A percentile compares a stretch with the other conserved stretches of the same genome.
Evolutionary conservation across 37 sponge, comb jelly and placozoan species (phyloP).

Genomic region (Ephydatia muelleri): DNA sequence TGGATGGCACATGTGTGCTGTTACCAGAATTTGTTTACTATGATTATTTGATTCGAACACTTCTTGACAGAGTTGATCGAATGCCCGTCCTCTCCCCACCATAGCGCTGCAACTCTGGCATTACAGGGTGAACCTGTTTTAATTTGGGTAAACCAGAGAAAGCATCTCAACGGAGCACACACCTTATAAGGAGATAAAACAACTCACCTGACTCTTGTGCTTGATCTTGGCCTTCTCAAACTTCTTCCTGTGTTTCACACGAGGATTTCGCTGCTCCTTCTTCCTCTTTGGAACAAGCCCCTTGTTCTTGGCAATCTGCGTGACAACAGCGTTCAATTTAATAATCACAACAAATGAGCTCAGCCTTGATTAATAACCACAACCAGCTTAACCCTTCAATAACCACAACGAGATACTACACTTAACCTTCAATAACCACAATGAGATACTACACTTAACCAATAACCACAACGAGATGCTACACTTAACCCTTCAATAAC

Average conservation of each 20-base stretch:
- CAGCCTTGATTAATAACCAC: too few relatives aligned
- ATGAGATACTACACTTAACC: too few relatives aligned
- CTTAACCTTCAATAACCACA: too few relatives aligned
- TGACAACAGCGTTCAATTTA: not conserved
- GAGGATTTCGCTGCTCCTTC: slow-evolving; percentile 93
- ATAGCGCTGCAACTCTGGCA: slow-evolving; percentile 48
- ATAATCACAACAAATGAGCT: too few relatives aligned
- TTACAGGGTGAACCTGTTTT: slow-evolving; percentile 74
- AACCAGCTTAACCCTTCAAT: too few relatives aligned
- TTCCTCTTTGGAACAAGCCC: slow-evolving; percentile 85
- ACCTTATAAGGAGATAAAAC: not conserved
- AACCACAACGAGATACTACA: too few relatives aligned
- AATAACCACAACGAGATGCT: too few relatives aligned
- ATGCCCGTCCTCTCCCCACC: slow-evolving; percentile 90
- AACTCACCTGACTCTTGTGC: slow-evolving; percentile 66
- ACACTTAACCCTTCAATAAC: too few relatives aligned
- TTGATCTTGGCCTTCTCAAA: slow-evolving; percentile 76
- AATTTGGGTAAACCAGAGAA: too few relatives aligned
- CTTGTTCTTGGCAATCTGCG: slow-evolving; percentile 78
- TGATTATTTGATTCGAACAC: slow-evolving; percentile 72
- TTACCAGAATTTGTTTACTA: too few relatives aligned
- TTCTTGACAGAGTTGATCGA: slow-evolving; percentile 65
- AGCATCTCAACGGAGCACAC: too few relatives aligned
- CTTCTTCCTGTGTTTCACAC: slow-evolving; percentile 90
- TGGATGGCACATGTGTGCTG: too few relatives aligned